phyloP scores from a whole-genome alignment of 1,140 invertebrate genomes.

The Drosophila sp. region DNA sequence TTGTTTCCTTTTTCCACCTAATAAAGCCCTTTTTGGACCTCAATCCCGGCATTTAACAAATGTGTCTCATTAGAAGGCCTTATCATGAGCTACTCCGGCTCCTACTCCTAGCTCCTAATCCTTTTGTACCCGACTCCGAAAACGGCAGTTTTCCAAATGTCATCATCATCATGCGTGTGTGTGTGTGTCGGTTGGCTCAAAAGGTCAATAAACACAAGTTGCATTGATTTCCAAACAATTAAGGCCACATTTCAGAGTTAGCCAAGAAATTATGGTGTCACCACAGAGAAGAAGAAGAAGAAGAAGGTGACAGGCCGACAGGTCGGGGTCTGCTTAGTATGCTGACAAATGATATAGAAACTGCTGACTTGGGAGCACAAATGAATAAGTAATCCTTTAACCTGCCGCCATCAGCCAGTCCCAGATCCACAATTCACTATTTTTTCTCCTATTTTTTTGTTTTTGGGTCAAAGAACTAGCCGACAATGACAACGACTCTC shows the following conservation, averaged over 20 bases:
- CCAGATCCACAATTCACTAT: constrained; percentile 44
- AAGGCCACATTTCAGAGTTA: constrained; percentile 73
- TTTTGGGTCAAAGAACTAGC: constrained; percentile 64
- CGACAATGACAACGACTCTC: constrained; percentile 35
- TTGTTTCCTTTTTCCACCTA: constrained; percentile 21
- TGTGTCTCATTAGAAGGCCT: constrained; percentile 59
- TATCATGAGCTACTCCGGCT: constrained; percentile 45
- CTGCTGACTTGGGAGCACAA: constrained; percentile 63
- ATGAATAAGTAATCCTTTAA: constrained; percentile 70
- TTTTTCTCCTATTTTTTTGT: background rate
- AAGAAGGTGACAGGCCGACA: constrained; percentile 54
- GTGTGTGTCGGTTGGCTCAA: constrained; percentile 60
- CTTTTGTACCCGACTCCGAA: constrained; percentile 51
- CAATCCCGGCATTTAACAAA: constrained; percentile 30
- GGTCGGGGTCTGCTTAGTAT: constrained; percentile 50
- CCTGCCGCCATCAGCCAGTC: constrained; percentile 56
- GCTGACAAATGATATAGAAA: constrained; percentile 74
- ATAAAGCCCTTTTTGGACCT: constrained; percentile 38
- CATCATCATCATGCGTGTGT: constrained; percentile 12
- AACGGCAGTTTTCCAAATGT: constrained; percentile 57
- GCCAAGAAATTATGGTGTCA: constrained; percentile 78
- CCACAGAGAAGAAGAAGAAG: constrained; percentile 37
- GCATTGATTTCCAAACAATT: constrained; percentile 77
- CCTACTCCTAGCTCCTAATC: constrained; percentile 38
- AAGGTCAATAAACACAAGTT: constrained; percentile 71